Percentiles rank a stretch among this genome's conserved stretches.
These are phyloP conservation scores for Chrosomus eos DNA, from an alignment of 2,797 vertebrate genomes.

Conservation along the genomic window DNA sequence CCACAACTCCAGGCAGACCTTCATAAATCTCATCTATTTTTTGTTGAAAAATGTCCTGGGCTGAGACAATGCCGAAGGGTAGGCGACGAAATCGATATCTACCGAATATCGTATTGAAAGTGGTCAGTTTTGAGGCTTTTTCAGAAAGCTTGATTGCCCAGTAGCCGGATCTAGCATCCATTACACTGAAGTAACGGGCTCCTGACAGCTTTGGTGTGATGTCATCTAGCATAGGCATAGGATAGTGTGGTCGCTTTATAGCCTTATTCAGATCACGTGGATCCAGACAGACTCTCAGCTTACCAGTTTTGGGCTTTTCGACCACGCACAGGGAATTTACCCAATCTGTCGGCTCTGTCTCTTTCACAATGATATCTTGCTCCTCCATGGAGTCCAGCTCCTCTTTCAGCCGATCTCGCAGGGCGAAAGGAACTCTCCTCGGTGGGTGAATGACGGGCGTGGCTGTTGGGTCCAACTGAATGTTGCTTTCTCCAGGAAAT, in stretches of 20 bases:
- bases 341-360: slow-evolving; percentile 21
- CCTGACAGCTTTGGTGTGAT: neutral
- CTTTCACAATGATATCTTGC: neutral
- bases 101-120: neutral
- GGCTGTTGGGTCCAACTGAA: slow-evolving; percentile 16
- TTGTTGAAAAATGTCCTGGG: neutral
- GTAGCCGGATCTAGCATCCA: neutral
- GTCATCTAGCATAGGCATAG: neutral
- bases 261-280: neutral
- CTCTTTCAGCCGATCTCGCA: neutral
- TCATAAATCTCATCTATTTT: neutral
- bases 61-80: neutral
- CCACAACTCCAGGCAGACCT: neutral
- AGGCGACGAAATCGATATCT: neutral
- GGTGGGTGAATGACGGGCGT: slow-evolving; percentile 14
- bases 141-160: neutral
- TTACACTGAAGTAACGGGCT: neutral
- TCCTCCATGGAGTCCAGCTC: slow-evolving; percentile 19
- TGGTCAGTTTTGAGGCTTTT: neutral
- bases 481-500: slow-evolving; percentile 26
- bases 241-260: neutral
- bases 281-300: slow-evolving; percentile 24
- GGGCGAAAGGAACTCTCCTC: neutral
- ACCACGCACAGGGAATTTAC: neutral
- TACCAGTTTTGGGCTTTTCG: slow-evolving; percentile 9